phyloP scores from a whole-genome alignment of 2,888 invertebrate species.

The Romanomermis culicivorax region DNA sequence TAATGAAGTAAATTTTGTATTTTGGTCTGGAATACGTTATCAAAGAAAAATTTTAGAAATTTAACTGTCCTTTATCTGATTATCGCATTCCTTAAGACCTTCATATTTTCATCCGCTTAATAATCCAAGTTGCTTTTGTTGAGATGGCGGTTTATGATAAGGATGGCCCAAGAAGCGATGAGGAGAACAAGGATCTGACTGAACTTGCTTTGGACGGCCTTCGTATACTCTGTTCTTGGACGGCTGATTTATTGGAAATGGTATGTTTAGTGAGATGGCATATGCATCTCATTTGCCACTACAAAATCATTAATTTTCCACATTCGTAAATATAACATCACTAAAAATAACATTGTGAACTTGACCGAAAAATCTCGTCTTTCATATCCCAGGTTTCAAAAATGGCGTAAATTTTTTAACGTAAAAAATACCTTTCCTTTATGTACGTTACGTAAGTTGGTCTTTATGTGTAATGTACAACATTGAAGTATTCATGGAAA shows the following conservation, averaged over 20 bases:
- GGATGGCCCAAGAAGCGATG: constrained; percentile 61
- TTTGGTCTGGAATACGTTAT: neutral
- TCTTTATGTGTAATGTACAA: too few species aligned
- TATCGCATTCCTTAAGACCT: too few species aligned
- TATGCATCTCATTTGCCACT: too few species aligned
- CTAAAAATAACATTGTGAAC: constrained; percentile 1
- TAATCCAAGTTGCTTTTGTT: too few species aligned
- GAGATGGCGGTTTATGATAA: constrained; percentile 17
- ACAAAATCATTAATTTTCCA: neutral
- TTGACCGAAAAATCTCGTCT: neutral
- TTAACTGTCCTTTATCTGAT: too few species aligned
- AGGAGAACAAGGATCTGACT: constrained; percentile 69
- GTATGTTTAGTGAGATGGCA: too few species aligned
- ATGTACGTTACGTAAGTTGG: too few species aligned
- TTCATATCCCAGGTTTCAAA: too few species aligned
- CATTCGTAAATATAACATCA: too few species aligned
- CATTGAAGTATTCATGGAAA: constrained; percentile 66
- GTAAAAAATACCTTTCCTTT: too few species aligned
- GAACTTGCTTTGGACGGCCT: constrained; percentile 75
- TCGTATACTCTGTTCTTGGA: constrained; percentile 85
- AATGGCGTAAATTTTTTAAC: too few species aligned
- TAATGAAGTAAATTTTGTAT: constrained; percentile 34
- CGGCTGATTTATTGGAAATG: constrained; percentile 77
- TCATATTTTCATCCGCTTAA: too few species aligned
- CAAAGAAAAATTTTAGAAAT: neutral